A percentile compares a stretch with the other conserved stretches of the same genome.
These are phyloP conservation scores for Coendou prehensilis DNA, from an alignment of 2,797 vertebrate species.

Conservation along the genomic window DNA sequence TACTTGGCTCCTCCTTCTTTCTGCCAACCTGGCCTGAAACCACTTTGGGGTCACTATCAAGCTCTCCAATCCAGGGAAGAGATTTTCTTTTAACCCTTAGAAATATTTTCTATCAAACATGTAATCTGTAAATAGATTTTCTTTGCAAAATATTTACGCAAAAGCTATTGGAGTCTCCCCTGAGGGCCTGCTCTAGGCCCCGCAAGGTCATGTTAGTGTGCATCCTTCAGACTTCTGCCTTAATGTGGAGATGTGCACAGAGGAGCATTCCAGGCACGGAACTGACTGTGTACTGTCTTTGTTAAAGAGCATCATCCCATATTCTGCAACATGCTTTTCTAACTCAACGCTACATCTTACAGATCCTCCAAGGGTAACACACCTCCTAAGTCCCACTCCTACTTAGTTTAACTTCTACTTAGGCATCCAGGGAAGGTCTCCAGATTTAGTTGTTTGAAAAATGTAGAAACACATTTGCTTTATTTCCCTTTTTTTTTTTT, in stretches of 20 bases:
- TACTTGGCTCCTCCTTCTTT: neutral
- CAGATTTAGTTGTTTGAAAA: neutral
- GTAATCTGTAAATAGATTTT: neutral
- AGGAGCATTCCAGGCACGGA: neutral
- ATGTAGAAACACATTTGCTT: neutral
- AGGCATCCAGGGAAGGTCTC: neutral
- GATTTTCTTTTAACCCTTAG: neutral
- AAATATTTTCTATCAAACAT: neutral
- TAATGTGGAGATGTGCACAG: accelerated
- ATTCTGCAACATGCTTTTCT: neutral
- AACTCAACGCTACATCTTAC: neutral
- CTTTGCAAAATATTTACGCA: neutral
- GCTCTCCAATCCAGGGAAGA: neutral
- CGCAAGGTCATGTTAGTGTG: too few relatives aligned
- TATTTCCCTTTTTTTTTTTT: neutral
- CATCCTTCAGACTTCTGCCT: neutral
- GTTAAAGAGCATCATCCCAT: neutral
- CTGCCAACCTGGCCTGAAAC: neutral
- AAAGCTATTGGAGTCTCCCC: neutral
- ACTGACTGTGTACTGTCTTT: neutral
- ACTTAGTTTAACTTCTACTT: neutral
- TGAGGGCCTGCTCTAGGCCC: neutral
- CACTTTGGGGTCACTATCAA: neutral
- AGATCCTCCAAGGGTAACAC: neutral
- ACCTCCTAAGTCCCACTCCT: neutral